These are phyloP conservation scores for Eupithecia tripunctaria DNA, from an alignment of 2,888 invertebrate species.

Conservation along the genomic window DNA sequence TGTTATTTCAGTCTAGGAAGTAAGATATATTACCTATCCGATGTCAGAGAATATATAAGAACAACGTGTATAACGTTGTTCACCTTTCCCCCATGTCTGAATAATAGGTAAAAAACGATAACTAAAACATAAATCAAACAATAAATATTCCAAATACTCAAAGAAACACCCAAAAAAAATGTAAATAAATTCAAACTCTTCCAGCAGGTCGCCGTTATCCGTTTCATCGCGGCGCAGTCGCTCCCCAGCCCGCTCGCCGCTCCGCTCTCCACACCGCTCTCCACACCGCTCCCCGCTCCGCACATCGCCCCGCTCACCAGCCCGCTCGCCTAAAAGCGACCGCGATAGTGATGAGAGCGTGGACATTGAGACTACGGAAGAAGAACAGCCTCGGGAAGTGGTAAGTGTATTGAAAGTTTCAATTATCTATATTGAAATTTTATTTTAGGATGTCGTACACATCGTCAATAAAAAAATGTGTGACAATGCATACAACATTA, in stretches of 20 bases:
- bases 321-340: slow-evolving; percentile 78
- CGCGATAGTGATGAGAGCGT: slow-evolving; percentile 92
- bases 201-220: slow-evolving; percentile 61
- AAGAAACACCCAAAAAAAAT: not conserved
- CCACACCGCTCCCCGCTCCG: slow-evolving; percentile 59
- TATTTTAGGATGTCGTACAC: no score
- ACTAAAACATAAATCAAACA: not conserved
- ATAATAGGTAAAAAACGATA: not conserved
- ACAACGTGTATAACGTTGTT: no score
- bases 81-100: not conserved
- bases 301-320: slow-evolving; percentile 63
- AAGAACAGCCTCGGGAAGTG: slow-evolving; percentile 81
- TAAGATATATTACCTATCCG: no score
- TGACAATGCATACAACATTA: no score
- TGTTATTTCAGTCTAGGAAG: not conserved
- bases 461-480: not conserved
- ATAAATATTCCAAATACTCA: not conserved
- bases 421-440: no score
- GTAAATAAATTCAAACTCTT: not conserved
- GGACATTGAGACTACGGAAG: slow-evolving; percentile 94
- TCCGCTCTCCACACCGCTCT: slow-evolving; percentile 59
- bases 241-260: slow-evolving; percentile 61
- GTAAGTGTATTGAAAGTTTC: slow-evolving; percentile 56
- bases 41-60: no score
- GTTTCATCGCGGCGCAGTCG: slow-evolving; percentile 64